phyloP scores from a whole-genome alignment of 2,113 vertebrate genomes.

The Gambusia affinis region DNA sequence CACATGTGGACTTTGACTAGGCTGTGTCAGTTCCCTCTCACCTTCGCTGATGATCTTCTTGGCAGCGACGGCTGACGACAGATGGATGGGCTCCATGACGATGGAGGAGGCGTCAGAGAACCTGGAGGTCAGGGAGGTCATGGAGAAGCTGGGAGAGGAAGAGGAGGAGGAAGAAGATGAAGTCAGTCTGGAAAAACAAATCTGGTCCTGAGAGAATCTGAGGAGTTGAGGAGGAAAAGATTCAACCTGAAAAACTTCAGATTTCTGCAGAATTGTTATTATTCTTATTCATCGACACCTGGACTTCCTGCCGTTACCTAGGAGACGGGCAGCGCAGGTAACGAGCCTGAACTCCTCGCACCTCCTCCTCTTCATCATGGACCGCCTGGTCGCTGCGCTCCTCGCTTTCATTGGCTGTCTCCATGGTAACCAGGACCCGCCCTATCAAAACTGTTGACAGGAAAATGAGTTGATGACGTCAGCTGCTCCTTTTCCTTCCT shows the following conservation, averaged over 20 bases:
- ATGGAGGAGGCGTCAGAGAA: slow-evolving; percentile 89
- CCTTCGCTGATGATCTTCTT: slow-evolving; percentile 95
- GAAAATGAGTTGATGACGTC: not conserved
- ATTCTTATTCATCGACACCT: too few species aligned
- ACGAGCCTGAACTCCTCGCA: slow-evolving; percentile 85
- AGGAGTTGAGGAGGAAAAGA: too few species aligned
- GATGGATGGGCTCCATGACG: slow-evolving; percentile 97
- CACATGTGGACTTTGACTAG: too few species aligned
- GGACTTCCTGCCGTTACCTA: slow-evolving; percentile 59
- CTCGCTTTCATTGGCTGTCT: slow-evolving; percentile 73
- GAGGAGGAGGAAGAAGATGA: too few species aligned
- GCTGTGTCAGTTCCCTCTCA: slow-evolving; percentile 58
- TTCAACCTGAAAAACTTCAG: too few species aligned
- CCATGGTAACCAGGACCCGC: slow-evolving; percentile 79
- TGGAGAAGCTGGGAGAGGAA: slow-evolving; percentile 59
- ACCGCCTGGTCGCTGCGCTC: slow-evolving; percentile 74
- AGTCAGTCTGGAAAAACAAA: too few species aligned
- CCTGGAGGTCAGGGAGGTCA: not conserved
- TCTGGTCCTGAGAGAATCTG: too few species aligned
- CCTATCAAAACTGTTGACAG: slow-evolving; percentile 3
- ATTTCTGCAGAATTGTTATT: too few species aligned
- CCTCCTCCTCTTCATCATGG: slow-evolving; percentile 66
- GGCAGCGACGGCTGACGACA: slow-evolving; percentile 91
- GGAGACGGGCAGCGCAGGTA: slow-evolving; percentile 94
- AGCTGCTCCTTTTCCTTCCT: too few species aligned